These are phyloP conservation scores for Tapera naevia DNA, from an alignment of 2,797 vertebrate genomes.

Conservation along the genomic window DNA sequence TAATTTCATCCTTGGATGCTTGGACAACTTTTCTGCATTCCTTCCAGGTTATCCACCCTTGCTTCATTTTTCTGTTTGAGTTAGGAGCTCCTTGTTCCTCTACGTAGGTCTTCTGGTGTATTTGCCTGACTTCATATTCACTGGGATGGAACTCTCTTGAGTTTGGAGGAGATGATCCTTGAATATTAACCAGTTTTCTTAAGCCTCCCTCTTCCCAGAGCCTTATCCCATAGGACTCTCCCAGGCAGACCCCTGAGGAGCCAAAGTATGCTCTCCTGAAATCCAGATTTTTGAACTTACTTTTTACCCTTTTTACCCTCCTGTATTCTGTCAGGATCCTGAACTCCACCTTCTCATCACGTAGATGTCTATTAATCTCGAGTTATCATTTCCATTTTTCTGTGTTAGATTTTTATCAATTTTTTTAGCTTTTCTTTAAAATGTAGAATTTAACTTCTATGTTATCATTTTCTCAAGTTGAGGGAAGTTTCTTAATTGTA, in stretches of 20 bases:
- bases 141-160: background rate
- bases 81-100: background rate
- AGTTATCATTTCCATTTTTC: background rate
- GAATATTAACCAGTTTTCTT: background rate
- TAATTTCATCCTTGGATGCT: background rate
- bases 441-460: background rate
- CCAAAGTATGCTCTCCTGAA: background rate
- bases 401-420: background rate
- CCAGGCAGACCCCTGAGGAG: background rate
- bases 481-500: background rate
- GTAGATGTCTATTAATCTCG: background rate
- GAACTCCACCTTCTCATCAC: background rate
- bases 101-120: background rate
- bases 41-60: background rate
- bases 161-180: background rate
- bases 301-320: background rate
- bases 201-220: background rate
- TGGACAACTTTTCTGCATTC: background rate
- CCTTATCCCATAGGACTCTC: background rate
- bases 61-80: background rate
- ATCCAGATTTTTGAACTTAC: background rate
- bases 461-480: background rate
- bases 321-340: background rate
- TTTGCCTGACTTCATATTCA: background rate
- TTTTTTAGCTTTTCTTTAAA: background rate